Percentiles rank a stretch among this genome's conserved stretches.
Conservation (phyloP, 2,113 vertebrate genomes). For the Hippocampus abdominalis region DNA sequence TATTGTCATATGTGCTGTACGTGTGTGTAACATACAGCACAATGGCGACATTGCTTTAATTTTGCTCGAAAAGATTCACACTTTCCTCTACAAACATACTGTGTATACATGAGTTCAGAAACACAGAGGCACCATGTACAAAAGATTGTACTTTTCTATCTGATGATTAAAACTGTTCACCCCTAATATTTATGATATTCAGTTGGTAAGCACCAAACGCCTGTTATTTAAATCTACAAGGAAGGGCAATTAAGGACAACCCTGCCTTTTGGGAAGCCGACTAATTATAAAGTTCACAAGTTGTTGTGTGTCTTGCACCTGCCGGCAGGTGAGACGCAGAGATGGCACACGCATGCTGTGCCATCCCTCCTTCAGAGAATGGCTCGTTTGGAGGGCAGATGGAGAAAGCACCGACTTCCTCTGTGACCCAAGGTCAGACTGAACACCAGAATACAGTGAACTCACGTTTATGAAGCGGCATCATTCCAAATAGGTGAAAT, state of each 20-base stretch:
- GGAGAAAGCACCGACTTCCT: conserved; percentile 91
- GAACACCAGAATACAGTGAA: background rate
- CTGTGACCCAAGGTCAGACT: conserved; percentile 88
- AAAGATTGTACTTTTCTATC: no score
- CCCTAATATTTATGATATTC: background rate
- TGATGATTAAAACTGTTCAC: background rate
- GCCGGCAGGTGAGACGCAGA: conserved; percentile 76
- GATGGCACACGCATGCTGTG: conserved; percentile 97
- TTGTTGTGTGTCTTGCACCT: background rate
- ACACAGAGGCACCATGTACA: no score
- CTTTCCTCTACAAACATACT: no score
- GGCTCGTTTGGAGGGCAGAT: conserved; percentile 95
- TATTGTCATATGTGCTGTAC: no score
- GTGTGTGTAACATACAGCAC: no score
- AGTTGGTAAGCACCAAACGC: background rate
- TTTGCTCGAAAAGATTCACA: no score
- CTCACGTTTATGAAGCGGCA: background rate
- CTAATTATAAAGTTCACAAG: background rate
- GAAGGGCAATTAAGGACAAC: background rate
- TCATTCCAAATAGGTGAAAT: background rate
- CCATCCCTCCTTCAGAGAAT: conserved; percentile 96
- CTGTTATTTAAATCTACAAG: background rate
- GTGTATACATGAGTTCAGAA: no score
- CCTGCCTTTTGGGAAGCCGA: background rate
- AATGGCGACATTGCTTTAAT: no score